phyloP scores from a whole-genome alignment of 2,113 vertebrate species.

The Varanus salvator region DNA sequence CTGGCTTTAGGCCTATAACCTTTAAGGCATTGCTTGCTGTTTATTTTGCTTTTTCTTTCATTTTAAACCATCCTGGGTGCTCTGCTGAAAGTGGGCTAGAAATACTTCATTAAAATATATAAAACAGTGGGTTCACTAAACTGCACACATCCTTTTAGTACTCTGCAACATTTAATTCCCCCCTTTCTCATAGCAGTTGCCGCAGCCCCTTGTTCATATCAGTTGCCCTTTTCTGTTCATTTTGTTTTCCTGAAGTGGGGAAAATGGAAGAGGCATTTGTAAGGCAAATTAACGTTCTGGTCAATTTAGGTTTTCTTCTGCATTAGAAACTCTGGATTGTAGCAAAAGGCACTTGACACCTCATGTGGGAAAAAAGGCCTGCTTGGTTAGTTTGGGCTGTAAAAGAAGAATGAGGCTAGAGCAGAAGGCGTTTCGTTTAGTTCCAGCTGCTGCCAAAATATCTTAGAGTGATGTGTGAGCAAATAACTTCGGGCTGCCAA shows the following conservation, averaged over 20 bases:
- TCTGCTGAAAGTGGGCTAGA: no score
- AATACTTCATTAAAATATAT: no score
- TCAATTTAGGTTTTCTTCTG: background rate
- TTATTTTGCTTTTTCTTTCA: no score
- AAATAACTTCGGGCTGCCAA: background rate
- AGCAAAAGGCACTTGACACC: background rate
- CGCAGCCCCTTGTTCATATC: no score
- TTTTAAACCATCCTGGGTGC: no score
- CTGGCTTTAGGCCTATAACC: no score
- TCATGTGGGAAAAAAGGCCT: background rate
- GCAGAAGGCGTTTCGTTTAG: conserved; percentile 11
- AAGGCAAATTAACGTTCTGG: background rate
- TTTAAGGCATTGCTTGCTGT: no score
- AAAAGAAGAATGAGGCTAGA: conserved; percentile 28
- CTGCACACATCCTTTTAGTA: no score
- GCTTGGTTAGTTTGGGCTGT: background rate
- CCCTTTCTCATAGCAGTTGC: no score
- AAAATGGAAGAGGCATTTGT: background rate
- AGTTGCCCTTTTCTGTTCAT: no score
- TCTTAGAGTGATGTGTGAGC: background rate
- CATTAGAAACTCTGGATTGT: background rate
- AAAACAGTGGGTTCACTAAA: no score
- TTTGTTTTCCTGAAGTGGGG: background rate
- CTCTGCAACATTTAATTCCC: no score
- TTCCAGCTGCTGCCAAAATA: conserved; percentile 6